phyloP scores from a whole-genome alignment of 2,888 invertebrate genomes.

The Hyalella azteca region DNA sequence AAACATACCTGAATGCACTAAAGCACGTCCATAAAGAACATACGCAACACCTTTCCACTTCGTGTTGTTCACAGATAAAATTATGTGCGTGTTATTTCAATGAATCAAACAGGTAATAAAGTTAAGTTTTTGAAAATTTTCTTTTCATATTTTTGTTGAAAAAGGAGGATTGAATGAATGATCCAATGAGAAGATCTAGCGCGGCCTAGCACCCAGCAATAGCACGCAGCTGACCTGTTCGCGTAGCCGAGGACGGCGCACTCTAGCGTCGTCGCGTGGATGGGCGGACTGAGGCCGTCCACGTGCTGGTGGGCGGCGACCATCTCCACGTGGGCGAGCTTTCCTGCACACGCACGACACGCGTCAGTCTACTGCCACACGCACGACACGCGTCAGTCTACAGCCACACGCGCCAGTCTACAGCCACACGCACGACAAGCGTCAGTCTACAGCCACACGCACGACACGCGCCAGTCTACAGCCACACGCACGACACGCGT shows the following conservation, averaged over 20 bases:
- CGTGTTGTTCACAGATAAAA: no score
- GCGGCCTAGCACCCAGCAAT: neutral
- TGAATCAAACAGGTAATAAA: neutral
- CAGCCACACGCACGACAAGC: no score
- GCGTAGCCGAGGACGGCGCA: constrained; percentile 53
- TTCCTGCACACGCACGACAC: neutral
- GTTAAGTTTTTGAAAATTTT: neutral
- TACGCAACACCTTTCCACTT: no score
- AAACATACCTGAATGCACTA: no score
- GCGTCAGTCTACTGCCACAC: no score
- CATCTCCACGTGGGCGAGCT: constrained; percentile 8
- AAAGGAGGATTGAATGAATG: neutral
- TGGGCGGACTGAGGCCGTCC: constrained; percentile 38
- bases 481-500: no score
- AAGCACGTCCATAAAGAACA: no score
- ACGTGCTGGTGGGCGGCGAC: neutral
- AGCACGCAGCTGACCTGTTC: neutral
- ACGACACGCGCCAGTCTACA: no score
- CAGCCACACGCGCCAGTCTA: no score
- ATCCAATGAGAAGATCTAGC: neutral
- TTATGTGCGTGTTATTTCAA: no score
- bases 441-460: no score
- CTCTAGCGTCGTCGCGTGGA: constrained; percentile 56
- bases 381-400: no score
- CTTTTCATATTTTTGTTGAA: neutral